Conservation (phyloP, 2,888 invertebrate species). For the Napeogenes sylphis region DNA sequence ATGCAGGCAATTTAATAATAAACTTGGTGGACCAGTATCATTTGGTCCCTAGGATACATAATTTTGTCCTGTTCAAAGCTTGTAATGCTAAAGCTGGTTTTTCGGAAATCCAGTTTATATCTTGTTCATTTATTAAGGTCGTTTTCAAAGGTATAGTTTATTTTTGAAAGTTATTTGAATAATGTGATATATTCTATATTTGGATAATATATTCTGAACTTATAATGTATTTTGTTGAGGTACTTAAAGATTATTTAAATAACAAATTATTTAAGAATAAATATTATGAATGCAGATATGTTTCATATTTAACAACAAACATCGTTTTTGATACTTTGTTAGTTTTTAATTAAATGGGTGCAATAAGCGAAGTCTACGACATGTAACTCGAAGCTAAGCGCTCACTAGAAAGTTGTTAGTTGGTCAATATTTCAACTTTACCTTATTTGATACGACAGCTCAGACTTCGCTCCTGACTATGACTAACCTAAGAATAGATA, state of each 20-base stretch:
- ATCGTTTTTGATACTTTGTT: too few species aligned
- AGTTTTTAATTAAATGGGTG: too few species aligned
- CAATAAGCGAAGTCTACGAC: too few species aligned
- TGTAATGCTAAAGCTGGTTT: conserved; percentile 1
- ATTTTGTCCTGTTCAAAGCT: conserved; percentile 17
- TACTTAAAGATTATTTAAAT: too few species aligned
- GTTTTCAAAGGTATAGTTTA: background rate
- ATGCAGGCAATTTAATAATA: conserved; percentile 58
- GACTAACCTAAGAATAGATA: background rate
- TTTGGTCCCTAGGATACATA: conserved; percentile 37
- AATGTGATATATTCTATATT: too few species aligned
- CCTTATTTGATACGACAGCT: background rate
- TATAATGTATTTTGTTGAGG: too few species aligned
- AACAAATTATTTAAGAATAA: too few species aligned
- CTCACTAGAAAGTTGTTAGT: background rate
- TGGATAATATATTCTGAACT: too few species aligned
- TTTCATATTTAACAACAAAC: too few species aligned
- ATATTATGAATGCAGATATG: too few species aligned
- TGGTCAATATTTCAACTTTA: conserved; percentile 1
- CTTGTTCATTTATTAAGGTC: background rate
- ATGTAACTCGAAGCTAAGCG: background rate
- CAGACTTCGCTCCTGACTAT: background rate
- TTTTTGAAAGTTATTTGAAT: background rate
- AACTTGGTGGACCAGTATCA: conserved; percentile 38
- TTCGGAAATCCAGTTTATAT: conserved; percentile 1